Base-by-base conservation (phyloP, 1,140 invertebrate genomes). In the Drosophila biarmipes region DNA sequence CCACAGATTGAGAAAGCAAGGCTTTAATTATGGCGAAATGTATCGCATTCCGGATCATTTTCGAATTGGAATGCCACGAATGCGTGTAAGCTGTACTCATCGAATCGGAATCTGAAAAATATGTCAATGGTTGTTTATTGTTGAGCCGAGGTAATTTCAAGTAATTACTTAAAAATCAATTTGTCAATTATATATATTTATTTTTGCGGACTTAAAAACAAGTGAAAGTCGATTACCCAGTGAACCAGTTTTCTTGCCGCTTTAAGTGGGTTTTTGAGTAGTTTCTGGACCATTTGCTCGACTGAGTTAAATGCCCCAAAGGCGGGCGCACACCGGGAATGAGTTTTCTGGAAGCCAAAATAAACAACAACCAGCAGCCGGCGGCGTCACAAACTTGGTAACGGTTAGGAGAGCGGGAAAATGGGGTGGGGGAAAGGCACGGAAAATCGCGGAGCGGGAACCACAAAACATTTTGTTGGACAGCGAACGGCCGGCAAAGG, bases 391-490 rank as follows among this genome's bases (percentile, higher is more conserved):
- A 87, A 87, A 82, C 78, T 87, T 78, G 69, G 61, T 76, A 61
- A 63, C 40, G 55, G 55, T 63, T 61, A 43, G 61, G 29, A 35
- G 57, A 48, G 31, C 29, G 21, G 21, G 2, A 21, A 61, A 55
- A 2, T 2, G 2, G 42, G 3, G 24, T 24, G 3, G 19, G 24
- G 2, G 0, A 6, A 7, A 6, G 1, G 34, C 8, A 8, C 15
- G 8, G 17, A 1, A 21, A 58, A 12, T 24, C 29, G 57, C 49
- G 49, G 21, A 62, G 53, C 35, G 42, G 43, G 84, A 87, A 89
- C 84, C 84, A 89, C 84, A 89, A 89, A 89, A 89, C 84, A 89
- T 89, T 89, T 89, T 89, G 84, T 89, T 89, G 84, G 84, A 89
- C 84, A 87, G 78, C 82, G 80, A 85, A 87, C 80, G 67, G 79